These are phyloP conservation scores for Netelia melanura DNA, from an alignment of 2,888 invertebrate species.

Conservation along the genomic window DNA sequence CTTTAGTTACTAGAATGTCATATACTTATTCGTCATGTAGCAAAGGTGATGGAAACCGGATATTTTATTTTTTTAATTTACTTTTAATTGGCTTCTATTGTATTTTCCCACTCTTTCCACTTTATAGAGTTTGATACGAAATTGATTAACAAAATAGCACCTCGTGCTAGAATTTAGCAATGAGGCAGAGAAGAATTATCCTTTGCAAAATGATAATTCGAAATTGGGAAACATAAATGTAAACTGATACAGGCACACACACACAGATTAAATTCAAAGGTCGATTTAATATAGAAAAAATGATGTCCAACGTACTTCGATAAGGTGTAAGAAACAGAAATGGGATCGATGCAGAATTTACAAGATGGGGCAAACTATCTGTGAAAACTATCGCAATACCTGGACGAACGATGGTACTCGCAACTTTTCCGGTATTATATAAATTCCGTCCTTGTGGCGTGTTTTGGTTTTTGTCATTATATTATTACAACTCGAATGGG, in stretches of 20 bases:
- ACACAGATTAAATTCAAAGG: not conserved
- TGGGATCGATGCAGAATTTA: conserved; percentile 28
- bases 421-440: conserved; percentile 40
- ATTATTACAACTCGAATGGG: not conserved
- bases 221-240: not conserved
- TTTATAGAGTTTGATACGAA: too few relatives aligned
- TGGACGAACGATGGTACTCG: conserved; percentile 43
- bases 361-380: conserved; percentile 5
- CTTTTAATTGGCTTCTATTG: too few relatives aligned
- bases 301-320: not conserved
- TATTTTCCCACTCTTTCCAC: too few relatives aligned
- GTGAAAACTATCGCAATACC: conserved; percentile 46
- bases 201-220: not conserved
- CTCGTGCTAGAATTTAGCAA: too few relatives aligned
- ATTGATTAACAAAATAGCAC: too few relatives aligned
- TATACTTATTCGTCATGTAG: too few relatives aligned
- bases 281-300: not conserved
- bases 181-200: not conserved
- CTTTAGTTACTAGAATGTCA: too few relatives aligned
- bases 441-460: conserved; percentile 47
- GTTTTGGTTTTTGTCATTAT: conserved; percentile 35
- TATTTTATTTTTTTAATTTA: too few relatives aligned
- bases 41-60: too few relatives aligned
- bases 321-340: conserved; percentile 5
- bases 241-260: not conserved